Percentiles rank a stretch among this genome's conserved stretches.
phyloP scores from a whole-genome alignment of 1,140 invertebrate species.

The Drosophila cardini region DNA sequence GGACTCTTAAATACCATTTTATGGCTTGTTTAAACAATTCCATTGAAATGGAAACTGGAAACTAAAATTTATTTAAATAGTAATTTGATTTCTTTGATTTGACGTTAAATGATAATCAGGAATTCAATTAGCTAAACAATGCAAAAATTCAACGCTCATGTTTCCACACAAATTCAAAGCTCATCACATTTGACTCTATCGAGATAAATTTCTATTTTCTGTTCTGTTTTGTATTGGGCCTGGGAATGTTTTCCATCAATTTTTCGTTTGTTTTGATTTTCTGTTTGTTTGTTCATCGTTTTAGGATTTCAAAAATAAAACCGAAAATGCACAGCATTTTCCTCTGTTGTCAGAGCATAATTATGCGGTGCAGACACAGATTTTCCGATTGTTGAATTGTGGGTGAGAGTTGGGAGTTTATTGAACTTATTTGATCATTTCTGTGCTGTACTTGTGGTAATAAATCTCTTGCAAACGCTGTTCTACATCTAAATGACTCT shows the following conservation, averaged over 20 bases:
- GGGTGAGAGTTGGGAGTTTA: slow-evolving; percentile 47
- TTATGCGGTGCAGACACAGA: slow-evolving; percentile 68
- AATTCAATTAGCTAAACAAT: background rate
- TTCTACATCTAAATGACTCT: background rate
- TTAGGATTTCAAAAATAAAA: slow-evolving; percentile 64
- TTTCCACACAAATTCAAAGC: background rate
- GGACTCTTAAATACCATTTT: slow-evolving; percentile 13
- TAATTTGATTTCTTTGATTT: too few species aligned
- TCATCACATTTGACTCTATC: background rate
- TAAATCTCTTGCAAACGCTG: slow-evolving; percentile 45
- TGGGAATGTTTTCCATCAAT: slow-evolving; percentile 21
- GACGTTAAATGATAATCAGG: background rate
- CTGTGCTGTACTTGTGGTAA: slow-evolving; percentile 17
- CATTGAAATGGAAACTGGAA: background rate
- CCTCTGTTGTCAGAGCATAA: slow-evolving; percentile 62
- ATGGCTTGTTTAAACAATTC: background rate
- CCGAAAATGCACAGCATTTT: slow-evolving; percentile 42
- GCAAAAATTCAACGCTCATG: background rate
- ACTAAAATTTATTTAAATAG: background rate
- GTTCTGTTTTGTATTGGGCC: background rate
- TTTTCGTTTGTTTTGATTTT: slow-evolving; percentile 47
- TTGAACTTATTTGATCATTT: slow-evolving; percentile 52
- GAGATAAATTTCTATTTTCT: background rate
- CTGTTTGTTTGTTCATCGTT: slow-evolving; percentile 39
- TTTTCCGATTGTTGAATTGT: background rate